Base-by-base conservation (phyloP, 2,797 vertebrate genomes). In the Crenichthys baileyi region DNA sequence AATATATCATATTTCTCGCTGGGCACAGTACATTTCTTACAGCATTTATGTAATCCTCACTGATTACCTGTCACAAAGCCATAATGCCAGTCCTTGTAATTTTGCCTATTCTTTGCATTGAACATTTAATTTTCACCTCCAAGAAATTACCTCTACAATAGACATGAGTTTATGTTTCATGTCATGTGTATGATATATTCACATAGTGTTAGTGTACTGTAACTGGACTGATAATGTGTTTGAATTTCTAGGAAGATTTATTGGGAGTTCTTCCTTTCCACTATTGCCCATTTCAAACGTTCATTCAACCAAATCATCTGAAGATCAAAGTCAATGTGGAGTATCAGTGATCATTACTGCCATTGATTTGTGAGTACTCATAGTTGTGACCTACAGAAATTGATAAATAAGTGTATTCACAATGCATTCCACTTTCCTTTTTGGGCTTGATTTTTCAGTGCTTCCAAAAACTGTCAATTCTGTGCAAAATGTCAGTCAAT, bases 311-410 rank as follows among this genome's bases (percentile, higher is more conserved):
- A 86, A 81, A 86, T 36, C 53, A 77, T 67, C 82, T 85, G 88
- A 55, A 88, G 77, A 89, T 87, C 85, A 85, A 78, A 90, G 81
- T 81, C 90, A 88, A 90, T 92, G 84, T 29, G 68, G 86, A 83
- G 80, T 88, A 91, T 93, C 91, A 92, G 91, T 91, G 88, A 90
- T 90, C 79, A 92, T 91, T 91, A 91, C 81, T 85, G 81, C 70
- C 92, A 94, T 93, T 92, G 92, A 95, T 94, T 91, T 85, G 55
- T n/a, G 83, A 91, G 93, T 92, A 89, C 86, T 93, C 83, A 90
- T 77, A 78, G 70, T 29, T 63, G 79, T 53, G 70, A 76, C 81
- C 76, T 1, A 55, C 56, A 73, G 80, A 53, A 76, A 67, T 60
- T 86, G 83, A 88, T 92, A 73, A 83, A 92, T 89, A 88, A 80